Conservation (phyloP, 2,888 invertebrate genomes). For the Leptopilina myrica region DNA sequence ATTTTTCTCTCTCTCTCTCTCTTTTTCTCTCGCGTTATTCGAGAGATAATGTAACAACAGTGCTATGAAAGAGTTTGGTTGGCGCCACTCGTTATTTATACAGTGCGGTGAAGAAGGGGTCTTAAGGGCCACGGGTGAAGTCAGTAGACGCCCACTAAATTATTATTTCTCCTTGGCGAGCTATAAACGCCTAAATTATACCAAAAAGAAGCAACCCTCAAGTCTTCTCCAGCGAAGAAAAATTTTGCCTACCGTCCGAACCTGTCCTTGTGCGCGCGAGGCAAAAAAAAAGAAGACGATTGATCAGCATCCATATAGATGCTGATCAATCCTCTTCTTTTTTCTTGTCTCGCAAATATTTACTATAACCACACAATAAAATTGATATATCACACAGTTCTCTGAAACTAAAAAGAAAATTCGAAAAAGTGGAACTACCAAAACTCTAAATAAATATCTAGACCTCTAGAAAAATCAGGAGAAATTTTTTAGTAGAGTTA, state of each 20-base stretch:
- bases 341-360: too few species aligned
- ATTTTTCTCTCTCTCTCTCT: background rate
- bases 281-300: background rate
- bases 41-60: constrained; percentile 59
- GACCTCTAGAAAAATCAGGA: too few species aligned
- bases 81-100: constrained; percentile 77
- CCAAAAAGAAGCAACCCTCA: constrained; percentile 67
- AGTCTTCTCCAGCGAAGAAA: constrained; percentile 55
- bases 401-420: too few species aligned
- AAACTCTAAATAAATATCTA: too few species aligned
- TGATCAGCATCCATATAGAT: too few species aligned
- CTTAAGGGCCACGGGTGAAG: constrained; percentile 44
- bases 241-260: constrained; percentile 58
- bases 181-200: constrained; percentile 76
- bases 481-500: too few species aligned
- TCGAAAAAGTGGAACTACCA: too few species aligned
- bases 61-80: constrained; percentile 60
- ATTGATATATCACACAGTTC: too few species aligned
- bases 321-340: too few species aligned
- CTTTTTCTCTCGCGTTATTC: constrained; percentile 13
- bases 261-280: constrained; percentile 33
- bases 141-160: constrained; percentile 75
- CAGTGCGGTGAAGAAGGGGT: constrained; percentile 52
- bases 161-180: constrained; percentile 76
- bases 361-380: too few species aligned